These are phyloP conservation scores for Melanchra persicariae DNA, from an alignment of 2,888 invertebrate genomes.

Conservation along the genomic window DNA sequence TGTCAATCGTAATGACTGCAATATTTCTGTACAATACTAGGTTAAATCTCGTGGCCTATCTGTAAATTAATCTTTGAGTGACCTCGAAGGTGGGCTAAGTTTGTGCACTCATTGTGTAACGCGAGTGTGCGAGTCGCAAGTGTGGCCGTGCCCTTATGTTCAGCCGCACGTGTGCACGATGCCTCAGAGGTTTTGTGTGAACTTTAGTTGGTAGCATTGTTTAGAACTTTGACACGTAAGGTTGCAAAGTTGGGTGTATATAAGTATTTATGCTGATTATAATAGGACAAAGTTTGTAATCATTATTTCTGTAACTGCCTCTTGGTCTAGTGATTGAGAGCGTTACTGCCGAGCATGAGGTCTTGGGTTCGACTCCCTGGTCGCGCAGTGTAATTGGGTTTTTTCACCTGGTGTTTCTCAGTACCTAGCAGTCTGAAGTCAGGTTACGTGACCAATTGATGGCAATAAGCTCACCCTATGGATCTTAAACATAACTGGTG, in stretches of 20 bases:
- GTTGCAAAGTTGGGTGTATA: slow-evolving; percentile 11
- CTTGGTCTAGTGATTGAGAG: not conserved
- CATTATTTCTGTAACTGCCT: not conserved
- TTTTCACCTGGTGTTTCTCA: not conserved
- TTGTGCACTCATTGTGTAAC: slow-evolving; percentile 64
- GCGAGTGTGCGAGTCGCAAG: slow-evolving; percentile 41
- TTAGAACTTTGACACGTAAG: slow-evolving; percentile 26
- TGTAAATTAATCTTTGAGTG: slow-evolving; percentile 54
- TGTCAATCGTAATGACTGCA: slow-evolving; percentile 54
- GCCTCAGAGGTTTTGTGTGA: slow-evolving; percentile 45
- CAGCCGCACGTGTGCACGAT: slow-evolving; percentile 48
- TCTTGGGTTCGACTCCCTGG: not conserved
- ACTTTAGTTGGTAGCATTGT: slow-evolving; percentile 36
- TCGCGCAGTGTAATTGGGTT: not conserved
- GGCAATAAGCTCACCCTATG: too few relatives aligned
- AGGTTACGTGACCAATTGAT: not conserved
- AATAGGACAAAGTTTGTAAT: not conserved
- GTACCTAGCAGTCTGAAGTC: not conserved
- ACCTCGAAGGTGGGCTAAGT: slow-evolving; percentile 61
- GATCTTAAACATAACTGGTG: too few relatives aligned
- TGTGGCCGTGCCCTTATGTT: slow-evolving; percentile 48
- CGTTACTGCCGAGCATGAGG: not conserved
- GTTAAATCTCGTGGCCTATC: slow-evolving; percentile 40
- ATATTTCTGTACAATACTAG: slow-evolving; percentile 42
- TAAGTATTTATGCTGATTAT: slow-evolving; percentile 3